Conservation (phyloP, 2,113 vertebrate genomes). For the Notiomystis cincta region DNA sequence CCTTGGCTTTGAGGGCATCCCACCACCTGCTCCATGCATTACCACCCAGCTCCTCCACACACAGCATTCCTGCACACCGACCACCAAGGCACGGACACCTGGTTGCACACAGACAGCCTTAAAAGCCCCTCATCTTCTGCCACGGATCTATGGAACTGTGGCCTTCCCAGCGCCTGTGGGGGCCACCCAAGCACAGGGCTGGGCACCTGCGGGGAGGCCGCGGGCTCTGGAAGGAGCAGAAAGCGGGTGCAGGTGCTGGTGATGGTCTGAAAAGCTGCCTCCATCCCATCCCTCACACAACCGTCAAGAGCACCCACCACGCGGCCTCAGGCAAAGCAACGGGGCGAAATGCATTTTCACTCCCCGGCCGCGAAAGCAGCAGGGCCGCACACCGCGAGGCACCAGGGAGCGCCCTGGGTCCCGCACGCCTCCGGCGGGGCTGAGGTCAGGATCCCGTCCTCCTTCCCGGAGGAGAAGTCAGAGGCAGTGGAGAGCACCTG, state of each 20-base stretch:
- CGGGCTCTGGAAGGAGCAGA: neutral
- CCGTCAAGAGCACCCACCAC: neutral
- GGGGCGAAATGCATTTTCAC: neutral
- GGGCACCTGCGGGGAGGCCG: neutral
- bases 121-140: neutral
- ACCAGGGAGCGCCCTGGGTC: neutral
- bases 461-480: neutral
- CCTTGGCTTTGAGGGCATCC: neutral
- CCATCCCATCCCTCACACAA: neutral
- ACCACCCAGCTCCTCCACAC: neutral
- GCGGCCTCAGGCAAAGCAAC: too few species aligned
- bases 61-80: fast-evolving
- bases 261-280: neutral
- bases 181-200: neutral
- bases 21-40: too few species aligned
- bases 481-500: neutral
- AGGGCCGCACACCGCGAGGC: neutral
- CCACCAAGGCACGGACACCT: too few species aligned
- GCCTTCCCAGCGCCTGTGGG: neutral
- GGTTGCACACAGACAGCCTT: fast-evolving
- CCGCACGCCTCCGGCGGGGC: neutral
- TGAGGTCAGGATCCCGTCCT: neutral
- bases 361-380: neutral
- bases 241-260: fast-evolving
- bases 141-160: neutral